Conservation (phyloP, 2,888 invertebrate species). For the Odontothrips loti region DNA sequence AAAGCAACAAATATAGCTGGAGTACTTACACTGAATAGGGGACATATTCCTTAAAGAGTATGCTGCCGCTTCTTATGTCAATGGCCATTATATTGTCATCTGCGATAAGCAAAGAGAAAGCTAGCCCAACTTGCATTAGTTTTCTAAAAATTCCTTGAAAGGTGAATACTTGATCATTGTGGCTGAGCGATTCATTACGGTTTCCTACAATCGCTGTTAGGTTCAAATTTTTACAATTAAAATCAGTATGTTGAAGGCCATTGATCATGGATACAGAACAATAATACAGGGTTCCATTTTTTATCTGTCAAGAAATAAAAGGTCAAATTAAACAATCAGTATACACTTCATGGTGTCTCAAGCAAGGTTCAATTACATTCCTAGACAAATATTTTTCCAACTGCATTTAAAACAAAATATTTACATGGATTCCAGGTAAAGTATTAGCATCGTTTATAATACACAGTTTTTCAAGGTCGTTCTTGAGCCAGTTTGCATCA, state of each 20-base stretch:
- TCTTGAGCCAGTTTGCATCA: background rate
- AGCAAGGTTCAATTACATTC: no score
- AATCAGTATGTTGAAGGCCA: background rate
- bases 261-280: background rate
- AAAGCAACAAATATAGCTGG: background rate
- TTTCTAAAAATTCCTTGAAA: conserved; percentile 8
- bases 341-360: background rate
- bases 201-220: background rate
- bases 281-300: background rate
- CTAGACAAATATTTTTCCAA: background rate
- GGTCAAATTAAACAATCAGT: background rate
- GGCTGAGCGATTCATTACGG: background rate
- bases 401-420: background rate
- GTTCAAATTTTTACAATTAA: background rate
- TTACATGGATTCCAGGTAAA: conserved; percentile 3
- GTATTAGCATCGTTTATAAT: background rate
- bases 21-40: background rate
- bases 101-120: background rate
- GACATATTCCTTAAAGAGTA: conserved; percentile 1
- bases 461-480: background rate
- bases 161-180: background rate
- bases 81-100: background rate
- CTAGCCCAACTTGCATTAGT: background rate
- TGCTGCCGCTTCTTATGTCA: background rate
- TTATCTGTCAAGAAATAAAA: background rate